phyloP scores from a whole-genome alignment of 2,113 vertebrate species.

The Laterallus jamaicensis region DNA sequence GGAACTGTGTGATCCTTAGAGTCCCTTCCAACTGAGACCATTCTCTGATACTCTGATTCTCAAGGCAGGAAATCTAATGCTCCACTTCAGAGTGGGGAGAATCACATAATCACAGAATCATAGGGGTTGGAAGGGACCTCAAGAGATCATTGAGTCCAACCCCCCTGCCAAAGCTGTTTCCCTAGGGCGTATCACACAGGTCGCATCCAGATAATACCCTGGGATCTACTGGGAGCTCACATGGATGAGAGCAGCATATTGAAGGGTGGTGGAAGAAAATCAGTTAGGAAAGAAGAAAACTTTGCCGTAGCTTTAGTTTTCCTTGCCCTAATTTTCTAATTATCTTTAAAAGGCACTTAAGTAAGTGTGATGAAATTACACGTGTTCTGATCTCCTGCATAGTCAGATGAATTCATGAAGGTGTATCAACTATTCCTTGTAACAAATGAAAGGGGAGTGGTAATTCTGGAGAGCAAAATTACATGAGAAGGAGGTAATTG shows the following conservation, averaged over 20 bases:
- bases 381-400: not conserved
- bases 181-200: too few relatives aligned
- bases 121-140: too few relatives aligned
- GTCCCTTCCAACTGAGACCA: too few relatives aligned
- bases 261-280: not conserved
- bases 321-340: not conserved
- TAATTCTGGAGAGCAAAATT: constrained; percentile 28
- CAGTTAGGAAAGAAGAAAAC: not conserved
- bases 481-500: constrained; percentile 14
- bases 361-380: not conserved
- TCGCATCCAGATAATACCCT: too few relatives aligned
- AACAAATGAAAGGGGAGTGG: constrained; percentile 37
- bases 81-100: too few relatives aligned
- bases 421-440: constrained; percentile 6
- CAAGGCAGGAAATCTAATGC: too few relatives aligned
- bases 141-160: too few relatives aligned
- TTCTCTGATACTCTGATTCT: too few relatives aligned
- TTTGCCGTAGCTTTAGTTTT: not conserved
- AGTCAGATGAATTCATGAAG: not conserved
- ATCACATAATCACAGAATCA: too few relatives aligned
- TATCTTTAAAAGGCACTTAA: constrained; percentile 1
- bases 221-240: too few relatives aligned
- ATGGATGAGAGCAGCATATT: not conserved
- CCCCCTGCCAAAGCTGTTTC: too few relatives aligned
- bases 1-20: too few relatives aligned